Evolutionary conservation across 2,888 invertebrate species (phyloP), one percentile per base, ranked within the genome.

Genomic region (Nezara viridula): DNA sequence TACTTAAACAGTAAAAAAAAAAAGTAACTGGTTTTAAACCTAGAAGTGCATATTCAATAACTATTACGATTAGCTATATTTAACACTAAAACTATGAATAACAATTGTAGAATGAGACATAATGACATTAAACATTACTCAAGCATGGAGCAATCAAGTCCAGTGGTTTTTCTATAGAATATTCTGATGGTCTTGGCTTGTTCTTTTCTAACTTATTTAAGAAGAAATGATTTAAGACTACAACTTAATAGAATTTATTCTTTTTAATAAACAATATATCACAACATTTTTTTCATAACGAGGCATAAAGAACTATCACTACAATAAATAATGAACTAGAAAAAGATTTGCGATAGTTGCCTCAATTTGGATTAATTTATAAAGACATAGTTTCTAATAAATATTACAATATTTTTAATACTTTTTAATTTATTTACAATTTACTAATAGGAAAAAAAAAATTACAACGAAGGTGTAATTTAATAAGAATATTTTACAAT

Each of bases 191-290:
- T 6, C 66, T 73, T 60, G 60, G 16, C 27, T n/a, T 81, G 21
- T 77, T 40, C 40, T 77, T 40, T 77, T 77, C 24, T 27, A 81
- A n/a, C n/a, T n/a, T 81, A 81, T 44, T 44, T 14, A 44, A 81
- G 81, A 81, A 81, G 47, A 81, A 81, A 81, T 81, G 81, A 81
- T 81, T 73, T 81, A 81, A 81, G 81, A 81, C 81, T 44, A 47
- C n/a, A 81, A 40, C 44, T 44, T 44, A 81, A 81, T 81, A 47
- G 4, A 73, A 60, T 73, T 73, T 73, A 19, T 73, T 47, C n/a
- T 73, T 81, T 81, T 81, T n/a, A 81, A 14, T 44, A 81, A 81
- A 81, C 81, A 47, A 44, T 81, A 81, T 81, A 81, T 81, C 81
- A 81, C 81, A 81, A 81, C 81, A n/a, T 44, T 81, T 81, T 47